Evolutionary conservation across 2,797 vertebrate species (phyloP).

Genomic region (Phoebastria nigripes): DNA sequence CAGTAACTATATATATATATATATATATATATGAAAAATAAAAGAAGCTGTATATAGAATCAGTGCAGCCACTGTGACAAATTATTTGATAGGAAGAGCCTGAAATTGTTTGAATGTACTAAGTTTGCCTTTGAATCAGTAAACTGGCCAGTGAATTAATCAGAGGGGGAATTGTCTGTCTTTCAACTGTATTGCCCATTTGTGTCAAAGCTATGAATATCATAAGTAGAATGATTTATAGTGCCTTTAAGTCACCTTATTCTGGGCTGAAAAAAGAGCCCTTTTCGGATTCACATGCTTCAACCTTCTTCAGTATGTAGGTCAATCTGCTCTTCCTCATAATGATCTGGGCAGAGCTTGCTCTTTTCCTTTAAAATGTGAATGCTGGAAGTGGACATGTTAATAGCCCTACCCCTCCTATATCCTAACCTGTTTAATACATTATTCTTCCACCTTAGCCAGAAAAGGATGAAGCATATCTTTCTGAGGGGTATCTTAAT

Average conservation of each 20-base stretch:
- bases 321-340: neutral
- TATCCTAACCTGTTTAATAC: neutral
- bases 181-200: neutral
- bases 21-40: neutral
- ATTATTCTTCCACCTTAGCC: neutral
- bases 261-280: neutral
- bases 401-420: neutral
- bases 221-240: neutral
- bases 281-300: accelerated
- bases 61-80: neutral
- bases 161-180: neutral
- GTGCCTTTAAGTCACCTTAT: neutral
- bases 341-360: neutral
- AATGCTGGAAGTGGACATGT: neutral
- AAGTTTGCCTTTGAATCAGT: neutral
- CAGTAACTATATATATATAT: neutral
- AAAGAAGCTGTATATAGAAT: neutral
- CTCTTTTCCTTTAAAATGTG: neutral
- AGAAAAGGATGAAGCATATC: neutral
- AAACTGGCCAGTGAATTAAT: neutral
- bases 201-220: neutral
- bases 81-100: neutral
- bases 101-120: neutral
- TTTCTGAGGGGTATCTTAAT: neutral
- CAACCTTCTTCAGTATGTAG: neutral